Base-by-base conservation (phyloP, 2,113 vertebrate genomes). In the Nothocercus nigrocapillus region DNA sequence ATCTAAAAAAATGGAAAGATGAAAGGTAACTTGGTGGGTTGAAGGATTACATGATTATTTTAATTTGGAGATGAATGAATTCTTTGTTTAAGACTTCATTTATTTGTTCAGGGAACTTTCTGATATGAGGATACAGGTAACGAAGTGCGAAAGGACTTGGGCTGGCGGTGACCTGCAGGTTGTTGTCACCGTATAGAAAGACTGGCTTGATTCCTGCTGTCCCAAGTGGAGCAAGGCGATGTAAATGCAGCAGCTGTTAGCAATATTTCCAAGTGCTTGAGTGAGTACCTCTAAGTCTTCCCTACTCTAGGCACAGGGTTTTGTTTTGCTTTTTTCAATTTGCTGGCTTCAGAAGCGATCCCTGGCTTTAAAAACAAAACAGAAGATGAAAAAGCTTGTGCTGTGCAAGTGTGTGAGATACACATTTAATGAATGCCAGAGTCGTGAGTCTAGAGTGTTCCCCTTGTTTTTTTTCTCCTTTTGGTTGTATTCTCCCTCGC, bases 1-100 rank as follows among this genome's bases (percentile, higher is more conserved):
- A 89, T 92, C 89, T 62, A 20, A 87, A 93, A 89, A 95, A 91
- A 82, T 54, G 27, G 82, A 84, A 92, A 89, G 88, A 97, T 97
- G 88, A 97, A 96, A 96, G 84, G 42, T 97, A 95, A 96, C 22
- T 90, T 87, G 53, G 75, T 87, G 74, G 85, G 61, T 95, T 97
- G 96, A 96, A 96, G 62, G 85, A 96, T 94, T 96, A 93, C 90
- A 95, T 89, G 88, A 93, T 95, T 95, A 95, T 97, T 97, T 98
- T 96, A 96, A 93, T 96, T 96, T 97, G 70, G 73, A 94, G 91
- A 92, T 89, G 72, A 96, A 95, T 92, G 32, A 47, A 45, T 93
- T 91, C 67, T 90, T 97, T 96, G 91, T 96, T 96, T 96, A 95
- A 95, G 91, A 85, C 44, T 97, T 85, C 4, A 12, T 93, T 95